These are phyloP conservation scores for Nomada ferruginata DNA, from an alignment of 2,888 invertebrate genomes.

Conservation along the genomic window DNA sequence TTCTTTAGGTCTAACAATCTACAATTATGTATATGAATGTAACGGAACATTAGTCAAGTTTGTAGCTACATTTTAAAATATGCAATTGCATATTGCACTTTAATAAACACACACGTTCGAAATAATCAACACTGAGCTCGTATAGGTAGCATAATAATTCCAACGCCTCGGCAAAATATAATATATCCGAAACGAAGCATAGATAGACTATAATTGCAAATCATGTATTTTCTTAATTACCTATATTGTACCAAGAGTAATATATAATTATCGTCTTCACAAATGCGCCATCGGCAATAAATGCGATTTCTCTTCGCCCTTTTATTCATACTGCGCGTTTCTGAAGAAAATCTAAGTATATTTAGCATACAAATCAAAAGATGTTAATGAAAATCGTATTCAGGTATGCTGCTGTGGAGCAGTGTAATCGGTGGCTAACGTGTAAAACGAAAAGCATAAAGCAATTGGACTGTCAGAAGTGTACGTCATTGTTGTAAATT, in stretches of 20 bases:
- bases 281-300: constrained; percentile 43
- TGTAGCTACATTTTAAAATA: not conserved
- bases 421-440: constrained; percentile 3
- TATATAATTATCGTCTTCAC: constrained; percentile 26
- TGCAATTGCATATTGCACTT: not conserved
- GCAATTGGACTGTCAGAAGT: constrained; percentile 1
- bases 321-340: not conserved
- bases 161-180: not conserved
- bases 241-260: constrained; percentile 54
- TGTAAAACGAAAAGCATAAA: not conserved
- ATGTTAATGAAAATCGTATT: constrained; percentile 30
- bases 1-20: not conserved
- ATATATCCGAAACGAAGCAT: constrained; percentile 8
- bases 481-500: constrained; percentile 2
- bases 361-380: constrained; percentile 15
- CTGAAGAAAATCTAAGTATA: constrained; percentile 22
- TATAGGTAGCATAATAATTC: not conserved
- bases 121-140: not conserved
- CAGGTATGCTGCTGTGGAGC: constrained; percentile 43
- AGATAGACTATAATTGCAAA: constrained; percentile 4
- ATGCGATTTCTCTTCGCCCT: constrained; percentile 13
- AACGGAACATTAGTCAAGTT: not conserved
- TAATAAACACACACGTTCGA: not conserved
- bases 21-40: not conserved
- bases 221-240: constrained; percentile 46